Percentiles rank a stretch among this genome's conserved stretches.
phyloP scores from a whole-genome alignment of 2,797 vertebrate genomes.

The Lepidocolaptes lacrymiger region DNA sequence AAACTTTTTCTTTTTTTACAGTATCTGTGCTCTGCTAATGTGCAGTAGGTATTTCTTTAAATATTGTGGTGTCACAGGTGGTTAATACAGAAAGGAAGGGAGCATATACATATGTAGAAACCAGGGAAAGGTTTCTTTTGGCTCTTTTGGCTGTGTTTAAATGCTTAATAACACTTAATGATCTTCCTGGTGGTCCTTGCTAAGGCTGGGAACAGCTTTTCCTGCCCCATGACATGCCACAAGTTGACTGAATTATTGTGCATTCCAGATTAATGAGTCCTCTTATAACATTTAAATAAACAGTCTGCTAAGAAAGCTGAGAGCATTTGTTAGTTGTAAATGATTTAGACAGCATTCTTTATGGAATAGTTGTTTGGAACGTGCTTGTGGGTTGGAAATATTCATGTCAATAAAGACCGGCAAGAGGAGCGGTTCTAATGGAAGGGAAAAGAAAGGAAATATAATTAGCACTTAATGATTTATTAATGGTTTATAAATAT shows the following conservation, averaged over 20 bases:
- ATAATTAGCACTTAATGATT: conserved; percentile 36
- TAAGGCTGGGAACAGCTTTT: neutral
- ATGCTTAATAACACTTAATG: neutral
- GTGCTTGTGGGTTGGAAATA: neutral
- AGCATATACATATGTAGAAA: neutral
- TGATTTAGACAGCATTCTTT: conserved; percentile 15
- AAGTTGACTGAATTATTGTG: neutral
- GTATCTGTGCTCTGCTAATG: neutral
- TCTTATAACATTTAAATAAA: conserved; percentile 14
- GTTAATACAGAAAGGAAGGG: neutral
- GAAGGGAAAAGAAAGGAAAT: neutral
- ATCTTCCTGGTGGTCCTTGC: neutral
- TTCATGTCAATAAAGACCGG: neutral
- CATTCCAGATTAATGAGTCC: neutral
- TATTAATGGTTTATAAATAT: conserved; percentile 40
- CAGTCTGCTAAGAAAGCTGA: neutral
- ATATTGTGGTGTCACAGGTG: neutral
- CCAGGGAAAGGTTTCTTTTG: neutral
- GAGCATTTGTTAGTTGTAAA: conserved; percentile 4
- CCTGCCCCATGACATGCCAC: neutral
- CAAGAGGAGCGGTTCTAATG: neutral
- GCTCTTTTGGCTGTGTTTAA: neutral
- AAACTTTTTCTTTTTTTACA: neutral
- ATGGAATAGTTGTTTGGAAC: neutral
- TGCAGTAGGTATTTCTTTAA: neutral